Evolutionary conservation across 2,888 invertebrate genomes (phyloP), one percentile per base, ranked within the genome.

Genomic region (Cotesia congregata): DNA sequence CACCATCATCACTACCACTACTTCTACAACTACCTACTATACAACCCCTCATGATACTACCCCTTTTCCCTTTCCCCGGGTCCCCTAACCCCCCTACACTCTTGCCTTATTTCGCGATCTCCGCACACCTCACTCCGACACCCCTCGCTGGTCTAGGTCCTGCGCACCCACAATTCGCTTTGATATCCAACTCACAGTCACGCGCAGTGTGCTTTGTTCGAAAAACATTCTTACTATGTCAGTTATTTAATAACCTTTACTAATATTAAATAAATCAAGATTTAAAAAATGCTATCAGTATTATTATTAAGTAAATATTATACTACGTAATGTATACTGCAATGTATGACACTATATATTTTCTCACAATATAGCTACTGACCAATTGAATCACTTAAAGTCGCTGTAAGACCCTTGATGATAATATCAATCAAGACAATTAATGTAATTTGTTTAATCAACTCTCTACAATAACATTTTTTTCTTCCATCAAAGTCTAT

Each of bases 21-120:
- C 50, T 72, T 73, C 50, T 72, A 59, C 70, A 69, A 69, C 67
- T 69, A 64, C 59, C 71, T 39, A 61, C 71, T n/a, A 17, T 77
- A 77, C 78, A 75, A 78, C 79, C 79, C 77, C 69, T 79, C 67
- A 77, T 70, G 68, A 77, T 65, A 74, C 15, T 62, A 39, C 39
- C 61, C 60, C 50, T 62, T 30, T 15, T 12, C n/a, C 38, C 71
- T 62, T 17, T 9, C 38, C 15, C 12, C 62, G 15, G 6, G 6
- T 5, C 64, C 15, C 60, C 40, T 62, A n/a, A 71, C 65, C n/a
- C 30, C 65, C 20, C 38, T 65, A 30, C 65, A 20, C 65, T 38
- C 38, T 65, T 30, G 38, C 65, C 12, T 20, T 65, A 65, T 38
- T 15, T 5, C 39, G 12, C 72, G 7, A 7, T 62, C 60, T 39